These are phyloP conservation scores for Heptranchias perlo DNA, from an alignment of 2,113 vertebrate genomes.

Conservation along the genomic window DNA sequence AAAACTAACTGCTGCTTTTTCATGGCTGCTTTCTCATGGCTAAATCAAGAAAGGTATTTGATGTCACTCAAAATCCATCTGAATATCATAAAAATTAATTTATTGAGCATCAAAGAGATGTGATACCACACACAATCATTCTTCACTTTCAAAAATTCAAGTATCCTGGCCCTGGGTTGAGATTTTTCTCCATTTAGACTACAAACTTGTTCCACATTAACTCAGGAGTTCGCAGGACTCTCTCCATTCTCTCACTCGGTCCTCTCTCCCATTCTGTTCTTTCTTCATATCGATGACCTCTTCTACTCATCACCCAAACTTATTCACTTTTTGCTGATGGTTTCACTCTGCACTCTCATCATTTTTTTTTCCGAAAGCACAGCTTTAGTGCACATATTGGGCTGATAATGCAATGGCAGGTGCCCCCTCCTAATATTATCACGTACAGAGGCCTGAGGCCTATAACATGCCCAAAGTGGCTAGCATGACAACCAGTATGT, in stretches of 20 bases:
- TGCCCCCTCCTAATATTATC: not conserved
- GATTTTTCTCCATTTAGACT: not conserved
- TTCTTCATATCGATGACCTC: not conserved
- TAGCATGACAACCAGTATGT: no score
- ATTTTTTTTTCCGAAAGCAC: not conserved
- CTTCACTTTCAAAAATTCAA: not conserved
- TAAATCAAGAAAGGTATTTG: not conserved
- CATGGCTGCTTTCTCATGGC: not conserved
- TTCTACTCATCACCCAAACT: no score
- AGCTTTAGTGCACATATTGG: not conserved
- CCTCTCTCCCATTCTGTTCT: not conserved
- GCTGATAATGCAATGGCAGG: not conserved
- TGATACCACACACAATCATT: not conserved
- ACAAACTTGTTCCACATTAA: not conserved
- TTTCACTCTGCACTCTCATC: not conserved
- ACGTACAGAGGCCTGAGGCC: not conserved
- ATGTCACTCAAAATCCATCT: constrained; percentile 5
- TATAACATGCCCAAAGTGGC: not conserved
- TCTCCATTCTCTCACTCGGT: not conserved
- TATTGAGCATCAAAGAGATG: not conserved
- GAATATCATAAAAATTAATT: not conserved
- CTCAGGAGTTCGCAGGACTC: not conserved
- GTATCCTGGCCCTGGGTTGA: not conserved
- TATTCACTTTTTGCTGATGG: not conserved
- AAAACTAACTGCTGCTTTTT: not conserved